Conservation (phyloP, 2,888 invertebrate species). For the Geotrupes spiniger region DNA sequence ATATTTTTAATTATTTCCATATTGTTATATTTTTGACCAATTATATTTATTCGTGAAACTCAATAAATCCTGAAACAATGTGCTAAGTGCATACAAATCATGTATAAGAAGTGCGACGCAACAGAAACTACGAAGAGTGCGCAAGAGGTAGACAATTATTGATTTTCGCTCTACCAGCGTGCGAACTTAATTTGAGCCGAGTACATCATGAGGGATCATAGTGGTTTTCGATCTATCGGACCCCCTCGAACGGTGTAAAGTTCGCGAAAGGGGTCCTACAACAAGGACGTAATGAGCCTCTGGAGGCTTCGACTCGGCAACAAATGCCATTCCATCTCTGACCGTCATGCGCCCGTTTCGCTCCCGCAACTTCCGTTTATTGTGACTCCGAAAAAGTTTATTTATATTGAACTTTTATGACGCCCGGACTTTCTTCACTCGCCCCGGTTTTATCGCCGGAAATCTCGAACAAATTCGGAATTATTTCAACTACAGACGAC, state of each 20-base stretch:
- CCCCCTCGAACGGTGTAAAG: constrained; percentile 24
- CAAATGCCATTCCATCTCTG: constrained; percentile 28
- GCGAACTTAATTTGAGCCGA: constrained; percentile 33
- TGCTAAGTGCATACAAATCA: no score
- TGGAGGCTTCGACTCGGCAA: constrained; percentile 28
- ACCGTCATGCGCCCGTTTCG: constrained; percentile 12
- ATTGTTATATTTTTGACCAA: no score
- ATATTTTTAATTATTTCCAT: no score
- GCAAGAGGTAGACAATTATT: constrained; percentile 7
- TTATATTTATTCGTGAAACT: no score
- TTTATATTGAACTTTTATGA: not conserved
- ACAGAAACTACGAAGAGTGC: no score
- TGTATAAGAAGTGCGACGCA: no score
- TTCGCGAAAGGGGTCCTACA: constrained; percentile 26
- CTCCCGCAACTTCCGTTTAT: constrained; percentile 13
- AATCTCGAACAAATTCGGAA: no score
- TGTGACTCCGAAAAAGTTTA: constrained; percentile 15
- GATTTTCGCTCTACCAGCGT: constrained; percentile 13
- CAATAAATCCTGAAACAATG: no score
- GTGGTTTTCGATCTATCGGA: constrained; percentile 29
- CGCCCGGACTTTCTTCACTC: no score
- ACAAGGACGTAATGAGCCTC: constrained; percentile 30
- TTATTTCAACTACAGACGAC: no score
- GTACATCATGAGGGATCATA: constrained; percentile 26
- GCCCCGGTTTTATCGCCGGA: no score